Evolutionary conservation across 2,888 invertebrate genomes (phyloP).

Genomic region (Calliopum simillimum): DNA sequence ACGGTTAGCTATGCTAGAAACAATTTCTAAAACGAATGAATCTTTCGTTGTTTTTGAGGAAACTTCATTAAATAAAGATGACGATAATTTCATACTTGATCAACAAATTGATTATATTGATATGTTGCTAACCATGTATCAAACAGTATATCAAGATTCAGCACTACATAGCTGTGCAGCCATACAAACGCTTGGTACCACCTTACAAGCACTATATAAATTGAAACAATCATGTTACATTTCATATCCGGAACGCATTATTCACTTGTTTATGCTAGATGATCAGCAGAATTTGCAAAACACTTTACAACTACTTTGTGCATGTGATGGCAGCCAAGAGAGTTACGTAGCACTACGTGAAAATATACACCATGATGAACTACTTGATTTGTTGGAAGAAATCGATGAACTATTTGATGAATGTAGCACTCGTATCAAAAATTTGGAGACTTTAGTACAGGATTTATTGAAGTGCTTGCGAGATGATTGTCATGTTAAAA

Average conservation of each 20-base stretch:
- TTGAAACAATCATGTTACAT: conserved; percentile 36
- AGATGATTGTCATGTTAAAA: conserved; percentile 34
- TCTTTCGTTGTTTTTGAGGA: conserved; percentile 49
- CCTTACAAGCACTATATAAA: conserved; percentile 31
- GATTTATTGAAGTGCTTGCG: conserved; percentile 24
- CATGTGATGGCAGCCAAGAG: neutral
- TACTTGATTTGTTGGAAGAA: conserved; percentile 26
- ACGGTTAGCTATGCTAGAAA: conserved; percentile 47
- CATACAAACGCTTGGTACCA: conserved; percentile 25
- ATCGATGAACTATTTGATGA: conserved; percentile 38
- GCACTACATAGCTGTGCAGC: conserved; percentile 26
- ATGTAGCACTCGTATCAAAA: conserved; percentile 35
- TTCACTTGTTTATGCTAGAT: conserved; percentile 43
- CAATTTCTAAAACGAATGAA: conserved; percentile 46
- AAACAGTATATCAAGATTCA: conserved; percentile 35
- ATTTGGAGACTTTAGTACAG: conserved; percentile 12
- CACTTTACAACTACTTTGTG: conserved; percentile 37
- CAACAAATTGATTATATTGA: conserved; percentile 55
- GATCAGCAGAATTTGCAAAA: conserved; percentile 38
- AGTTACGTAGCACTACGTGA: neutral
- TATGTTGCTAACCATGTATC: conserved; percentile 49
- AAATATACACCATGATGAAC: conserved; percentile 6
- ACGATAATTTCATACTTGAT: conserved; percentile 45
- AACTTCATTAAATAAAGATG: conserved; percentile 38
- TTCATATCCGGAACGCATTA: conserved; percentile 42